A percentile compares a stretch with the other conserved stretches of the same genome.
phyloP scores from a whole-genome alignment of 2,888 invertebrate genomes.

The Cataglyphis altisquamis region DNA sequence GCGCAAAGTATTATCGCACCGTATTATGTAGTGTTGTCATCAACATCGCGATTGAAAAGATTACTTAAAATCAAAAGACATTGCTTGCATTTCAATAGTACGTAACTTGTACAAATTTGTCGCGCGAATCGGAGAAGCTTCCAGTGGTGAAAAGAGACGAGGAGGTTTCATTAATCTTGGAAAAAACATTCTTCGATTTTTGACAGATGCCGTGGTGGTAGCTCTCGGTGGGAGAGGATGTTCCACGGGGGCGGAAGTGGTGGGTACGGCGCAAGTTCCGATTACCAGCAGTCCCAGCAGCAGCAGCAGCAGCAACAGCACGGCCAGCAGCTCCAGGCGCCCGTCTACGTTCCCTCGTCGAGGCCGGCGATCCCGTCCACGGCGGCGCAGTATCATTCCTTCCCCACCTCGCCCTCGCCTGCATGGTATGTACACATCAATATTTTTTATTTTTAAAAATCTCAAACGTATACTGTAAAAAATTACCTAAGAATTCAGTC shows the following conservation, averaged over 20 bases:
- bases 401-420: conserved; percentile 84
- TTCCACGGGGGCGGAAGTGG: conserved; percentile 85
- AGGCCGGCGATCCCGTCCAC: conserved; percentile 88
- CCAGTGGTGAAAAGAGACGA: no score
- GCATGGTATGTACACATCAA: conserved; percentile 78
- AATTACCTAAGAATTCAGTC: no score
- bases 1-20: not conserved
- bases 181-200: not conserved
- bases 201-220: conserved; percentile 76
- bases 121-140: not conserved
- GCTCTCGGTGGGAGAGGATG: conserved; percentile 80
- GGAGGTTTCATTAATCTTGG: not conserved
- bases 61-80: not conserved
- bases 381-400: conserved; percentile 86
- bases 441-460: no score
- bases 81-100: not conserved
- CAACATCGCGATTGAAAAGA: not conserved
- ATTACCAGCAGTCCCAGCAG: conserved; percentile 84
- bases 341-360: conserved; percentile 91
- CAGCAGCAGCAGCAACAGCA: conserved; percentile 84
- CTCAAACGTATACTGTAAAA: no score
- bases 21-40: not conserved
- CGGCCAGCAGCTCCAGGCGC: conserved; percentile 87
- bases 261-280: conserved; percentile 85
- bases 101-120: not conserved